A percentile compares a stretch with the other conserved stretches of the same genome.
phyloP scores from a whole-genome alignment of 2,113 vertebrate species.

The Scortum barcoo region DNA sequence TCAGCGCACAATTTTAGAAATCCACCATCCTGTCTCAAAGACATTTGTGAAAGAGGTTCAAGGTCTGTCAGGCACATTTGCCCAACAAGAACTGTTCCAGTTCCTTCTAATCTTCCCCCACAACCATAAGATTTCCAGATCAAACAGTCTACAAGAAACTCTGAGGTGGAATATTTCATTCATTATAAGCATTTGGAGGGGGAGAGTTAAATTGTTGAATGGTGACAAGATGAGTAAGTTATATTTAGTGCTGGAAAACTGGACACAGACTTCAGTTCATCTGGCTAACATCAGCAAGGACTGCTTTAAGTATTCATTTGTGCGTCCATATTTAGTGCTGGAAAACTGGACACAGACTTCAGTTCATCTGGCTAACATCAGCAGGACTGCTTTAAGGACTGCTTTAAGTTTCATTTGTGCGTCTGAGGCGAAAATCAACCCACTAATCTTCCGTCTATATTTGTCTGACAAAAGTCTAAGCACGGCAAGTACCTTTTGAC shows the following conservation, averaged over 20 bases:
- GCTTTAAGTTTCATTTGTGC: not conserved
- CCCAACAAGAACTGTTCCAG: constrained; percentile 13
- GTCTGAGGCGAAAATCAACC: constrained; percentile 11
- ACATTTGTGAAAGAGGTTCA: constrained; percentile 10
- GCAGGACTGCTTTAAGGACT: too few relatives aligned
- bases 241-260: constrained; percentile 18
- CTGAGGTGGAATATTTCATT: constrained; percentile 45
- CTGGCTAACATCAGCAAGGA: constrained; percentile 14
- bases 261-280: constrained; percentile 5
- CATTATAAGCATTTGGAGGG: constrained; percentile 38
- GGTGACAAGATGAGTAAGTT: constrained; percentile 38
- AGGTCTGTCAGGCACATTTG: constrained; percentile 10
- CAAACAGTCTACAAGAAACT: constrained; percentile 23
- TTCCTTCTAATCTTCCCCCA: constrained; percentile 27
- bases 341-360: constrained; percentile 17
- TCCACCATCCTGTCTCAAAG: not conserved
- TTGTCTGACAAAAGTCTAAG: constrained; percentile 43
- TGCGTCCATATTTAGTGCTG: not conserved
- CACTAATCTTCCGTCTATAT: constrained; percentile 20
- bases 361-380: constrained; percentile 18
- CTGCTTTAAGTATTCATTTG: constrained; percentile 2
- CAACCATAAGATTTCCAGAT: constrained; percentile 3
- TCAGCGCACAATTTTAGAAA: constrained; percentile 5
- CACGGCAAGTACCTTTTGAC: constrained; percentile 29
- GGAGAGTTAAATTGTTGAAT: constrained; percentile 4